These are phyloP conservation scores for Hemibagrus guttatus DNA, from an alignment of 2,797 vertebrate species.

Conservation along the genomic window DNA sequence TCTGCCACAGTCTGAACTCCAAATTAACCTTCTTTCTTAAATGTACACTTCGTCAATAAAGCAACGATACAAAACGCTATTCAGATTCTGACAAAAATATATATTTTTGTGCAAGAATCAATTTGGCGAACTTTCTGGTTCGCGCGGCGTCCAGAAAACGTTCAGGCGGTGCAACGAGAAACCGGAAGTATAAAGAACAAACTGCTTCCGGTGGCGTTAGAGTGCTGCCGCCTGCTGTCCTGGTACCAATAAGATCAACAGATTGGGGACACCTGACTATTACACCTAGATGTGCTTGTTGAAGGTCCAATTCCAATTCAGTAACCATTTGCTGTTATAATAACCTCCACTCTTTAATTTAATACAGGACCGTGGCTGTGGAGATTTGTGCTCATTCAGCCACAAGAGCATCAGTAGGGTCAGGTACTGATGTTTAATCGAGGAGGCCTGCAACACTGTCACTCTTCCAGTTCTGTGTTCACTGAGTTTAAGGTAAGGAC, in stretches of 20 bases:
- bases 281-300: too few relatives aligned
- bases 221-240: not conserved
- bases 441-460: too few relatives aligned
- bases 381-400: too few relatives aligned
- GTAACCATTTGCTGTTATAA: too few relatives aligned
- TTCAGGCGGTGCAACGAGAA: not conserved
- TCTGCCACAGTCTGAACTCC: not conserved
- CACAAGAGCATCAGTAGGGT: too few relatives aligned
- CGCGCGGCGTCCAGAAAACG: constrained; percentile 3
- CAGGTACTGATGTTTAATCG: too few relatives aligned
- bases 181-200: not conserved
- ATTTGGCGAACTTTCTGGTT: not conserved
- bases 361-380: too few relatives aligned
- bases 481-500: too few relatives aligned
- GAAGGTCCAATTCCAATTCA: too few relatives aligned
- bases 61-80: not conserved
- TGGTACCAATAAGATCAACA: not conserved
- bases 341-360: too few relatives aligned
- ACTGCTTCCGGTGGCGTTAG: not conserved
- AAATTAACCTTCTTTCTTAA: not conserved
- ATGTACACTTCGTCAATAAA: not conserved
- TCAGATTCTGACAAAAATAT: not conserved
- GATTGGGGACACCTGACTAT: not conserved
- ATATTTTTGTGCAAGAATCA: not conserved
- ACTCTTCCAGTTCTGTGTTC: too few relatives aligned